Evolutionary conservation across 2,113 vertebrate genomes (phyloP).

Genomic region (Orthonyx spaldingii): DNA sequence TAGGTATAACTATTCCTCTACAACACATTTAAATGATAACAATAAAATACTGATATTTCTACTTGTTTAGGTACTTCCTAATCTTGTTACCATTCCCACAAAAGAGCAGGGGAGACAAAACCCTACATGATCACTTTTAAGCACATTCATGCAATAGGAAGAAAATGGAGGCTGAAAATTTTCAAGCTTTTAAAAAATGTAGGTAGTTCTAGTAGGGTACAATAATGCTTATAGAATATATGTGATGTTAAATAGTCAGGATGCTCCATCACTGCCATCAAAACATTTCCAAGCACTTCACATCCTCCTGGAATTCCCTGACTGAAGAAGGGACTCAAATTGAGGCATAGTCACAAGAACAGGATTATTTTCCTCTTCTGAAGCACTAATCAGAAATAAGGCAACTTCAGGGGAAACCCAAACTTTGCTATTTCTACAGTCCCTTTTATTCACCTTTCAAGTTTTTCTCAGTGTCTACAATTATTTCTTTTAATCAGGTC

Average conservation of each 20-base stretch:
- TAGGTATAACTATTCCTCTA: neutral
- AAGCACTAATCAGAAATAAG: neutral
- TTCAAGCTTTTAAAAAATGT: neutral
- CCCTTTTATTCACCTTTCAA: accelerated
- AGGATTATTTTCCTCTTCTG: neutral
- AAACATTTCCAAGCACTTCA: neutral
- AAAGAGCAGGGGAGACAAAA: neutral
- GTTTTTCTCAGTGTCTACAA: neutral
- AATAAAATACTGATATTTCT: neutral
- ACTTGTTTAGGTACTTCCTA: neutral
- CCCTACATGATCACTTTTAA: neutral
- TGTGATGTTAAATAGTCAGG: neutral
- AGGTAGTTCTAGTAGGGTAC: too few relatives aligned
- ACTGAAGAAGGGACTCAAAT: neutral
- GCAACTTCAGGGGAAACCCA: neutral
- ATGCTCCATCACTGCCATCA: neutral
- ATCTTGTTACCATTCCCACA: neutral
- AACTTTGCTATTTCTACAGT: neutral
- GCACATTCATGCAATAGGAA: neutral
- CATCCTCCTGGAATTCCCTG: neutral
- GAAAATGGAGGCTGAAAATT: neutral
- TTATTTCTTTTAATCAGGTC: neutral
- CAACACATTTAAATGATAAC: neutral
- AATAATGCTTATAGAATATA: neutral
- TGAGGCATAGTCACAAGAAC: neutral